Evolutionary conservation across 2,888 invertebrate genomes (phyloP).

Genomic region (Amphimallon solstitiale): DNA sequence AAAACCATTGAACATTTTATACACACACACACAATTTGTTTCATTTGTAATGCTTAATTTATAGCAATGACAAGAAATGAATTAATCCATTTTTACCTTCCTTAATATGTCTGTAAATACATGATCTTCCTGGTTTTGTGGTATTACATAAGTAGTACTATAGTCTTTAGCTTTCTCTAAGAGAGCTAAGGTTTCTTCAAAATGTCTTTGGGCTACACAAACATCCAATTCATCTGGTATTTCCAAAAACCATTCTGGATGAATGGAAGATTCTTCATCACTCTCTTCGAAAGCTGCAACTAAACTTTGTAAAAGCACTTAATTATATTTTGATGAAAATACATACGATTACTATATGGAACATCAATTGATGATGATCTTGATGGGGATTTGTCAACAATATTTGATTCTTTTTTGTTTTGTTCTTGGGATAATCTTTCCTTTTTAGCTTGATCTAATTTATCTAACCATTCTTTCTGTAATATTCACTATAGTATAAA

Average conservation of each 20-base stretch:
- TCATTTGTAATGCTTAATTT: no score
- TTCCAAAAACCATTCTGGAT: slow-evolving; percentile 90
- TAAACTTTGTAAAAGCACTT: background rate
- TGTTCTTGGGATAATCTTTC: slow-evolving; percentile 75
- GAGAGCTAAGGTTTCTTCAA: slow-evolving; percentile 88
- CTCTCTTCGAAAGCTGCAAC: slow-evolving; percentile 61
- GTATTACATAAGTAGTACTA: slow-evolving; percentile 57
- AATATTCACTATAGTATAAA: slow-evolving; percentile 43
- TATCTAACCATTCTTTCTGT: slow-evolving; percentile 92
- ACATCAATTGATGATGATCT: slow-evolving; percentile 64
- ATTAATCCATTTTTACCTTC: slow-evolving; percentile 51
- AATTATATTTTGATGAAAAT: slow-evolving; percentile 19
- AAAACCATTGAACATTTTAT: no score
- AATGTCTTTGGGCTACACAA: slow-evolving; percentile 93
- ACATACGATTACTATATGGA: slow-evolving; percentile 61
- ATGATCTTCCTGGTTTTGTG: slow-evolving; percentile 60
- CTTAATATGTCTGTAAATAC: slow-evolving; percentile 65
- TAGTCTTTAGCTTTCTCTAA: slow-evolving; percentile 75
- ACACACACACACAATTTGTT: no score
- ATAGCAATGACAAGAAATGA: no score
- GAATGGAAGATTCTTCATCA: slow-evolving; percentile 57
- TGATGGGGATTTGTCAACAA: slow-evolving; percentile 63
- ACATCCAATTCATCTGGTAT: slow-evolving; percentile 95
- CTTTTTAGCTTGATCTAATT: slow-evolving; percentile 91
- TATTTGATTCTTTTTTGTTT: slow-evolving; percentile 60